Base-by-base conservation (phyloP, 1,140 invertebrate species). In the Campoletis sonorensis region DNA sequence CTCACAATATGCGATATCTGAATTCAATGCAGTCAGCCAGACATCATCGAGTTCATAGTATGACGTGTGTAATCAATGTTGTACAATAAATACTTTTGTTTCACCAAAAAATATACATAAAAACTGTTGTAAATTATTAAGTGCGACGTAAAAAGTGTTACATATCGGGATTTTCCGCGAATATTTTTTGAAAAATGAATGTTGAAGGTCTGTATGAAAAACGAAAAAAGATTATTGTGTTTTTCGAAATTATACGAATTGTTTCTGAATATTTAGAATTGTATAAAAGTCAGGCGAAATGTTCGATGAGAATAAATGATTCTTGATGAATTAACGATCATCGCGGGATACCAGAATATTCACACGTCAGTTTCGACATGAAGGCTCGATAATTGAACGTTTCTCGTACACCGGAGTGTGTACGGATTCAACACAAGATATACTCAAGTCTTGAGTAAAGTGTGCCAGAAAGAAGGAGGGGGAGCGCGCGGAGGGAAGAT, bases 1-100 rank as follows among this genome's bases (percentile, higher is more conserved):
- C 45, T 37, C 21, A 72, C 45, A 75, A 51, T 51, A 54, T 75
- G 49, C 18, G 49, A 75, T 75, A 51, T 75, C 72, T 75, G 72
- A 75, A 45, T 75, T 54, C 45, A 54, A 30, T 75, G 72, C 27
- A 75, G 40, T 49, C 72, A 26, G 71, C 7, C 40, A n/a, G 37
- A 67, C n/a, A 67, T 67, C 30, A 70, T 70, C 16, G 51, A 54
- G 51, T n/a, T n/a, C 51, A 54, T 21, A 54, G 72, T 54, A 15
- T 15, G 16, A 70, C 67, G 21, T 30, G 3, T 49, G 72, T 75
- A 75, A 75, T 75, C 72, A 75, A 33, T 23, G 72, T 30, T 64
- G 61, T 54, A 75, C 72, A 75, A 75, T 75, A 26, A 75, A 75
- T 45, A 45, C 40, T 4, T 8, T 45, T 45, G 8, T 45, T 45